These are phyloP conservation scores for Cheiracanthium punctorium DNA, from an alignment of 2,888 invertebrate genomes.

Conservation along the genomic window DNA sequence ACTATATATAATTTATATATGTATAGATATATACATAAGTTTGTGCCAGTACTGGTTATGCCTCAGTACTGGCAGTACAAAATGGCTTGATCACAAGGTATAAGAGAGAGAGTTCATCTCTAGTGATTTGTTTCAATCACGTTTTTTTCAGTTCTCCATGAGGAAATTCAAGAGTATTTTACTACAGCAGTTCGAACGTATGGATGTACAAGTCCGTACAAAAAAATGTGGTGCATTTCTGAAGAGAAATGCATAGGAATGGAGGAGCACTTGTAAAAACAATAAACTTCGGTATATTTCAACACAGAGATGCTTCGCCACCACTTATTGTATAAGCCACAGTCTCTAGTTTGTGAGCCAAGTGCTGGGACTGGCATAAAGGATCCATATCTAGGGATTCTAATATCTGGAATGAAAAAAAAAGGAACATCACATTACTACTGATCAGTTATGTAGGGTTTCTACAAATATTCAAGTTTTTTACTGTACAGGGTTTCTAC, in stretches of 20 bases:
- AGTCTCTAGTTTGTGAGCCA: conserved; percentile 94
- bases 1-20: conserved; percentile 58
- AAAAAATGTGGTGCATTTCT: conserved; percentile 22
- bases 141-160: neutral
- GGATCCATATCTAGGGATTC: conserved; percentile 89
- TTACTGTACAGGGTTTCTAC: no score
- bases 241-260: conserved; percentile 39
- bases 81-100: conserved; percentile 66
- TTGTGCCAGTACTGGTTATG: conserved; percentile 14
- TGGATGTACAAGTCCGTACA: conserved; percentile 40
- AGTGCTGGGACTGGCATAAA: conserved; percentile 90
- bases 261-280: conserved; percentile 24
- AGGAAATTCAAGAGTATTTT: conserved; percentile 21
- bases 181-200: conserved; percentile 42
- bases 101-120: conserved; percentile 27
- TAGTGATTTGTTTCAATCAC: conserved; percentile 13
- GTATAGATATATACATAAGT: conserved; percentile 42
- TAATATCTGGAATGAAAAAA: conserved; percentile 80
- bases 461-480: no score
- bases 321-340: conserved; percentile 92
- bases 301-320: conserved; percentile 82
- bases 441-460: no score
- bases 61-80: conserved; percentile 27
- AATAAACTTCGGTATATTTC: conserved; percentile 16
- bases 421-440: no score